These are phyloP conservation scores for Orientallactaga sibirica DNA, from an alignment of 2,797 vertebrate species.

Conservation along the genomic window DNA sequence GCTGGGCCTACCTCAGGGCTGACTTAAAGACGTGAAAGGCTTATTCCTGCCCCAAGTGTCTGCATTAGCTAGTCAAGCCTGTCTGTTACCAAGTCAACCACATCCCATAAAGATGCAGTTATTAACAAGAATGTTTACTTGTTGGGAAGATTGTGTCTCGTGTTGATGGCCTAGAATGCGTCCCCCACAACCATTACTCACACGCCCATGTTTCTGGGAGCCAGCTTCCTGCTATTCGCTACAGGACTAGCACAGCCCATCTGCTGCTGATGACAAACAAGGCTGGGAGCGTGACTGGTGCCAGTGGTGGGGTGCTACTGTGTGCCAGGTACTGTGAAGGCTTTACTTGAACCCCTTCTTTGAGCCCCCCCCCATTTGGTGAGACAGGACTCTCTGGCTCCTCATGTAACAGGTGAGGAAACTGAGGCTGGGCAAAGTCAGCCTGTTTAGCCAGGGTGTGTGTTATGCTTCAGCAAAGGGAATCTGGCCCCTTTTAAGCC, in stretches of 20 bases:
- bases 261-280: rapidly evolving
- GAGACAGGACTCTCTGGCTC: not conserved
- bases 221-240: not conserved
- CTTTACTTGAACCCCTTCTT: not conserved
- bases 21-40: not conserved
- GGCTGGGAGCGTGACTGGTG: rapidly evolving
- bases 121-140: not conserved
- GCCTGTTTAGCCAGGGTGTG: not conserved
- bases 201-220: not conserved
- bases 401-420: not conserved
- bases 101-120: not conserved
- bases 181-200: not conserved
- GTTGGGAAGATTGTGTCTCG: not conserved
- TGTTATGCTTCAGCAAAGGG: not conserved
- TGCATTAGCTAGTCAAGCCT: not conserved
- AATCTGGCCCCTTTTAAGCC: not conserved
- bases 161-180: conserved; percentile 1
- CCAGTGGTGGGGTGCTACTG: rapidly evolving
- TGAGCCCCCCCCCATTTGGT: not conserved
- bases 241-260: rapidly evolving
- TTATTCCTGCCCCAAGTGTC: not conserved
- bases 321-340: not conserved
- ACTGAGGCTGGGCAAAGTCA: not conserved
- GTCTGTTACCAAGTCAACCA: not conserved
- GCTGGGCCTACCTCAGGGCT: not conserved